Conservation (phyloP, 2,797 vertebrate genomes). For the Clarias pachynema region DNA sequence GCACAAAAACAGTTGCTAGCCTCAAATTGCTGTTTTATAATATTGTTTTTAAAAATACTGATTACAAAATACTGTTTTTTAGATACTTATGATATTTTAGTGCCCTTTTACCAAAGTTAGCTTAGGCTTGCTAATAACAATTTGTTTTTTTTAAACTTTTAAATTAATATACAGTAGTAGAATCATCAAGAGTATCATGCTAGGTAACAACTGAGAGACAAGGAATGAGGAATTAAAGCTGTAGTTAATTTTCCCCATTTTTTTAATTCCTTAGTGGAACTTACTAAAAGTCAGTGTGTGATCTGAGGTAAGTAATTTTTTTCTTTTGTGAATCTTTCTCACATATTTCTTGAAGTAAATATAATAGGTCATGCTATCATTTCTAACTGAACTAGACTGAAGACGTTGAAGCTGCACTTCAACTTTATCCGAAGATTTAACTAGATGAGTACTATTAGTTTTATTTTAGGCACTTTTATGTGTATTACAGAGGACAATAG, state of each 20-base stretch:
- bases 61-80: too few species aligned
- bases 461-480: not conserved
- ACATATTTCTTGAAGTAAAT: not conserved
- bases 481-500: slow-evolving; percentile 5
- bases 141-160: not conserved
- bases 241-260: not conserved
- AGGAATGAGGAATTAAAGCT: not conserved
- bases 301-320: too few species aligned
- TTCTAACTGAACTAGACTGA: not conserved
- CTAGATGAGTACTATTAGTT: not conserved
- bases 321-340: not conserved
- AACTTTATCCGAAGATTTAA: not conserved
- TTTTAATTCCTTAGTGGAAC: not conserved
- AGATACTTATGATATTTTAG: too few species aligned
- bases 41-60: not conserved
- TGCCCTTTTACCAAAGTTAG: not conserved
- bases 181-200: not conserved
- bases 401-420: not conserved
- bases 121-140: not conserved
- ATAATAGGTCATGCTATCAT: not conserved
- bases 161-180: not conserved
- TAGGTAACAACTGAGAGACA: not conserved
- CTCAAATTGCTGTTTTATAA: not conserved
- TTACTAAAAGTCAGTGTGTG: not conserved
- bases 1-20: not conserved